Base-by-base conservation (phyloP, 2,113 vertebrate genomes). In the Cricetomys ansorgei region DNA sequence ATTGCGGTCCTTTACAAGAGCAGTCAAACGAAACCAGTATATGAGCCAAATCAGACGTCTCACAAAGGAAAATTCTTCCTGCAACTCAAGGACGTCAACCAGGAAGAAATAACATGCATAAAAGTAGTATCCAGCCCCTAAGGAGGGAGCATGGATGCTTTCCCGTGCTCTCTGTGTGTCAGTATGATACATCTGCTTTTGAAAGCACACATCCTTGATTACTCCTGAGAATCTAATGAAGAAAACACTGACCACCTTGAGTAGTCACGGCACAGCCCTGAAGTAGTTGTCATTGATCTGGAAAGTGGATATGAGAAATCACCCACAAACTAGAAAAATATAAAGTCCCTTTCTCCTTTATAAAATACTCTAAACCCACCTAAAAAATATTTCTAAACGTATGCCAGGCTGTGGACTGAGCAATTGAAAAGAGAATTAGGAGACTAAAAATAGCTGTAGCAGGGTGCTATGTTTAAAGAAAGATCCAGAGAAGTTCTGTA, bases 351-450 rank as follows among this genome's bases (percentile, higher is more conserved):
- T 48, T 6, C n/a, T 83, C 12, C 34, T 91, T 95, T 79, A 45
- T 88, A 67, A 55, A 83, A 67, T 45, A 88, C 23, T 57, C 37
- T 37, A 81, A 70, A 23, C 29, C 43, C 89, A 94, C 31, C 70
- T 43, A 88, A 13, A 55, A 53, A 93, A 79, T 43, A 16, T 96
- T 96, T 94, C 64, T 64, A 95, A 65, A 96, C 69, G 45, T 80
- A 72, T 89, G 57, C 85, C 86, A 88, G 76, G 53, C 50, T 57
- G 64, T 85, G 86, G 69, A 93, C 57, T 64, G 57, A 96, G 83
- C 73, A 92, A 73, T 3, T 89, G 73, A 69, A 43, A 90, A 40
- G 31, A 69, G 85, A 94, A 93, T 53, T 62, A 50, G 19, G 80
- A 83, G 21, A 9, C 77, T 96, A 59, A 97, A 95, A 93, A 94